phyloP scores from a whole-genome alignment of 2,888 invertebrate species.

The Gandaritis pyraliata region DNA sequence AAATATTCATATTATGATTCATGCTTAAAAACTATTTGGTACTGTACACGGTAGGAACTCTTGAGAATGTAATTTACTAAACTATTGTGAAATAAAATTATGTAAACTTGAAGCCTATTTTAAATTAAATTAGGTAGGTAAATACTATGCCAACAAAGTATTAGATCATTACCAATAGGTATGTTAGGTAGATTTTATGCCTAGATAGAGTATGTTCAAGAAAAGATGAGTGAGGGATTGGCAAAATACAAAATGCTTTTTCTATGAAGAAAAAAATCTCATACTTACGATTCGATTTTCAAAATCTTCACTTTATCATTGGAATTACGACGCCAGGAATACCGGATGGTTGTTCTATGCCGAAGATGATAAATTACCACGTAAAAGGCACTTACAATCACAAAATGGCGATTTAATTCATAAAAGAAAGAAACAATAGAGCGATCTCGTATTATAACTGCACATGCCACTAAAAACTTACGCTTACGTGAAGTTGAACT shows the following conservation, averaged over 20 bases:
- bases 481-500: slow-evolving; percentile 64
- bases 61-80: not conserved
- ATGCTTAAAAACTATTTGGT: slow-evolving; percentile 11
- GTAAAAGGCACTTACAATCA: slow-evolving; percentile 45
- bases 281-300: slow-evolving; percentile 33
- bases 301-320: slow-evolving; percentile 38
- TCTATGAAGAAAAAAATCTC: slow-evolving; percentile 15
- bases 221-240: not conserved
- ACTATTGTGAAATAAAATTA: not conserved
- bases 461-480: slow-evolving; percentile 71
- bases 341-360: not conserved
- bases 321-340: slow-evolving; percentile 3
- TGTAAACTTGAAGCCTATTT: too few species aligned
- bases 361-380: slow-evolving; percentile 39
- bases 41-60: not conserved
- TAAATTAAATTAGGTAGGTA: too few species aligned
- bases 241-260: slow-evolving; percentile 7
- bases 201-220: too few species aligned
- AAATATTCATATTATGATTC: slow-evolving; percentile 16
- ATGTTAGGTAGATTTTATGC: too few species aligned
- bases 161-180: too few species aligned
- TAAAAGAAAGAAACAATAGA: slow-evolving; percentile 71
- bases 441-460: slow-evolving; percentile 75
- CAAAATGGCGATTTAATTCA: slow-evolving; percentile 75
- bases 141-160: too few species aligned